Conservation (phyloP, 2,888 invertebrate genomes). For the Pterostichus madidus region DNA sequence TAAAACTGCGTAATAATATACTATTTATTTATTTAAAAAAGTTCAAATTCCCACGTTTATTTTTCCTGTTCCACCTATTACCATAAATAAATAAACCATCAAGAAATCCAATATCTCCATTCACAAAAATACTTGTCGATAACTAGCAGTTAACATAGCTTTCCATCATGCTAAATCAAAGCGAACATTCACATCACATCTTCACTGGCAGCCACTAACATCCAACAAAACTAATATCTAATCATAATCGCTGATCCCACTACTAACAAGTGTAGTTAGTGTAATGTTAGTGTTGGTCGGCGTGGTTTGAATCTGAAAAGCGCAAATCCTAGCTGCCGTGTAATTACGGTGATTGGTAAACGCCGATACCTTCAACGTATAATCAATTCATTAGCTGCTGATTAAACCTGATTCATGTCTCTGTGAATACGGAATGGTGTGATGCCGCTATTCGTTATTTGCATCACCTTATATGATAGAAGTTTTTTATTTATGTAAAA, state of each 20-base stretch:
- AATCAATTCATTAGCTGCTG: slow-evolving; percentile 22
- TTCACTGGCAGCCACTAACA: too few species aligned
- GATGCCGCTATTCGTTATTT: neutral
- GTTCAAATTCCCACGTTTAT: neutral
- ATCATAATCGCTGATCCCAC: too few species aligned
- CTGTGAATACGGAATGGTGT: neutral
- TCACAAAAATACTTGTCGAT: neutral
- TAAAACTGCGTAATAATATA: too few species aligned
- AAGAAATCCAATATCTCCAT: neutral
- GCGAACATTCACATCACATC: neutral
- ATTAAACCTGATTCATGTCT: slow-evolving; percentile 24
- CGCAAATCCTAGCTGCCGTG: neutral
- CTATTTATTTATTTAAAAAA: too few species aligned
- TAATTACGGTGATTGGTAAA: slow-evolving; percentile 8
- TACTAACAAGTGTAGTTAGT: too few species aligned
- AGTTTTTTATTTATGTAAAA: too few species aligned
- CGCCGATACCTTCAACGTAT: neutral
- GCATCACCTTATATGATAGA: slow-evolving; percentile 3
- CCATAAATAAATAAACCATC: neutral
- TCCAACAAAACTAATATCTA: too few species aligned
- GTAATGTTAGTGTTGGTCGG: neutral
- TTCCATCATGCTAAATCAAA: too few species aligned
- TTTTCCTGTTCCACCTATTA: neutral
- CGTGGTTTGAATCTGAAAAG: neutral
- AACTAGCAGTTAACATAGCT: slow-evolving; percentile 1